phyloP scores from a whole-genome alignment of 2,113 vertebrate genomes.

The Thunnus thynnus region DNA sequence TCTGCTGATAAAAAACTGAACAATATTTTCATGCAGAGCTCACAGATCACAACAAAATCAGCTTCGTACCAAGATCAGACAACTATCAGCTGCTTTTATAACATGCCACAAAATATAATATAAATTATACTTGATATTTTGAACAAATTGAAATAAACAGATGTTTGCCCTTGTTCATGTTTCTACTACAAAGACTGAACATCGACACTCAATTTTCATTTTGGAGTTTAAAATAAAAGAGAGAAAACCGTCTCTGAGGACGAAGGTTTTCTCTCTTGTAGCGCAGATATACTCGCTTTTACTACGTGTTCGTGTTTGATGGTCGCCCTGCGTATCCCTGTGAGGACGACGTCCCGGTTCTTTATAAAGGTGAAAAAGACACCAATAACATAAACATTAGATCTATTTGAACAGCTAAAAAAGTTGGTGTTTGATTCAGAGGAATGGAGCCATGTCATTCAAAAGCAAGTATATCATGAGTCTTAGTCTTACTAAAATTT shows the following conservation, averaged over 20 bases:
- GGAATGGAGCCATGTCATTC: background rate
- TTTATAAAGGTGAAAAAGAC: too few relatives aligned
- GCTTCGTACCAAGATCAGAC: slow-evolving; percentile 17
- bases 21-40: slow-evolving; percentile 60
- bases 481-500: background rate
- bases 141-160: background rate
- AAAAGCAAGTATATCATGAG: background rate
- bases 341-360: too few relatives aligned
- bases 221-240: background rate
- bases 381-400: too few relatives aligned
- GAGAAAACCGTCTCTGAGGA: background rate
- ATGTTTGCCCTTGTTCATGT: too few relatives aligned
- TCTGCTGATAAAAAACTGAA: slow-evolving; percentile 1
- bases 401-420: too few relatives aligned
- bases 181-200: background rate
- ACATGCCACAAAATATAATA: slow-evolving; percentile 43
- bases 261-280: background rate
- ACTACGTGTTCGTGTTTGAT: background rate
- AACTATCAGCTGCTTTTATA: slow-evolving; percentile 22
- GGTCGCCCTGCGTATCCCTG: background rate
- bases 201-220: background rate
- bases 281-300: background rate
- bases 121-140: background rate
- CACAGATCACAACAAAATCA: slow-evolving; percentile 24
- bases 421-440: background rate